Conservation (phyloP, 2,797 vertebrate species). For the Rhinogobio ventralis region DNA sequence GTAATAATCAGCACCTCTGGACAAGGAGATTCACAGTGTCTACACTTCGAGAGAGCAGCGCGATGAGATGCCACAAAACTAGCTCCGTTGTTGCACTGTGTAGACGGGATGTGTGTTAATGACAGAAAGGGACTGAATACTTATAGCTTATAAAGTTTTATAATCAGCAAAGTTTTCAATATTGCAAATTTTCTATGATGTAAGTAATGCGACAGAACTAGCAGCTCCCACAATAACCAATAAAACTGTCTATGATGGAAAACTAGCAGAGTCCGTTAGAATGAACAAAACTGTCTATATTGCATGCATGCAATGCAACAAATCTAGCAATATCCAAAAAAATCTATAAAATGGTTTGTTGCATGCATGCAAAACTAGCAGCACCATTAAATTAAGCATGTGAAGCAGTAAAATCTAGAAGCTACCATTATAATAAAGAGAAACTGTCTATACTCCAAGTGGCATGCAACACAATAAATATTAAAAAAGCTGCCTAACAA, state of each 20-base stretch:
- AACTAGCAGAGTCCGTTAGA: neutral
- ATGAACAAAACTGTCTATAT: neutral
- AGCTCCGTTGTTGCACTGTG: neutral
- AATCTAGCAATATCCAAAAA: neutral
- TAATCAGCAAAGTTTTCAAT: neutral
- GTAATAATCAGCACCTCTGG: conserved; percentile 36
- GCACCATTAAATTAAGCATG: neutral
- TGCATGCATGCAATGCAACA: neutral
- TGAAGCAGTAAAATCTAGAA: neutral
- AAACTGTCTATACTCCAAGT: neutral
- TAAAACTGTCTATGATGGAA: neutral
- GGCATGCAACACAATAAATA: neutral
- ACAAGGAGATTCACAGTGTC: neutral
- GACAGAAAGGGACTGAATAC: neutral
- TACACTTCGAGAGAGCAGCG: neutral
- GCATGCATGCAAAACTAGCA: neutral
- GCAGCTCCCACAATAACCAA: neutral
- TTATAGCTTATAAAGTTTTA: neutral
- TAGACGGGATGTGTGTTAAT: neutral
- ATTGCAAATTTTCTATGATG: neutral
- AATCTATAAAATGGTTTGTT: neutral
- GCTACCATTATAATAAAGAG: neutral
- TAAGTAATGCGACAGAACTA: neutral
- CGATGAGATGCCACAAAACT: neutral
- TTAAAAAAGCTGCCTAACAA: neutral